A percentile compares a stretch with the other conserved stretches of the same genome.
Conservation (phyloP, 2,797 vertebrate species). For the Eulemur mongoz region DNA sequence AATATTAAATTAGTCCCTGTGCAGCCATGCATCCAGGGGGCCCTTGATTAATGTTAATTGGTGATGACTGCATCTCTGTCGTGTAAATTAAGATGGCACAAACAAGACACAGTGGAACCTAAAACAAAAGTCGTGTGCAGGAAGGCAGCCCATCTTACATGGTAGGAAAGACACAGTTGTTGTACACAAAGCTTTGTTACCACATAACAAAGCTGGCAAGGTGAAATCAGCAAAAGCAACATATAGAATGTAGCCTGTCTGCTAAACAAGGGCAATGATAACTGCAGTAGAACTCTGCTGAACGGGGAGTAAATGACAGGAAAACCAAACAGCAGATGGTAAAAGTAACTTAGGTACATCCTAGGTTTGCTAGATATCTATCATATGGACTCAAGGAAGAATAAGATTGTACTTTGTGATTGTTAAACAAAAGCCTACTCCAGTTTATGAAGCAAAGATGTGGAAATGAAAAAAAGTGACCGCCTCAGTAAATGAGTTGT, state of each 20-base stretch:
- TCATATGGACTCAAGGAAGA: background rate
- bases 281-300: background rate
- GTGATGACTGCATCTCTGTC: conserved; percentile 44
- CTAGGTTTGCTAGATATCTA: background rate
- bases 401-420: background rate
- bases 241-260: background rate
- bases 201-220: background rate
- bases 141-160: background rate
- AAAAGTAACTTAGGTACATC: background rate
- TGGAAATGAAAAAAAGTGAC: background rate
- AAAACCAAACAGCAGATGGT: background rate
- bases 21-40: conserved; percentile 20
- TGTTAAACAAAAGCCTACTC: background rate
- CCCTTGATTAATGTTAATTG: conserved; percentile 67
- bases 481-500: background rate
- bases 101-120: conserved; percentile 43
- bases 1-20: conserved; percentile 64
- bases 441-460: background rate
- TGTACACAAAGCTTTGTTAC: conserved; percentile 6
- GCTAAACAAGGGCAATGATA: background rate
- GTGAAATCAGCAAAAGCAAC: background rate
- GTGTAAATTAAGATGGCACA: conserved; percentile 57
- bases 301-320: background rate
- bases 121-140: conserved; percentile 42
- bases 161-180: background rate